These are phyloP conservation scores for Ormyrus thymus DNA, from an alignment of 2,888 invertebrate genomes.

Conservation along the genomic window DNA sequence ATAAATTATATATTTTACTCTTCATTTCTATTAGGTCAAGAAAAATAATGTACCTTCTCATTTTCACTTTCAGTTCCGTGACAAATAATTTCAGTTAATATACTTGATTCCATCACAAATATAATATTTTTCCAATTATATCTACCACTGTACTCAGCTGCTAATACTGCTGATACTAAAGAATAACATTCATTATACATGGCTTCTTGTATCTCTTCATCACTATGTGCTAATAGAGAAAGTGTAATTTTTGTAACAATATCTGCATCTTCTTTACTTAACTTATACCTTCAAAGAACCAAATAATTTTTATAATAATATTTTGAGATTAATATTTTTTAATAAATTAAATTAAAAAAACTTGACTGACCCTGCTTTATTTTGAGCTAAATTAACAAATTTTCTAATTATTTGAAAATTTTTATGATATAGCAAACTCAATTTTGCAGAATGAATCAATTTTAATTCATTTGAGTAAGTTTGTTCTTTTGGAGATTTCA, in stretches of 20 bases:
- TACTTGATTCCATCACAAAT: constrained; percentile 78
- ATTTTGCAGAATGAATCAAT: constrained; percentile 77
- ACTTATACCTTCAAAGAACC: constrained; percentile 57
- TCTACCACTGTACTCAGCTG: constrained; percentile 73
- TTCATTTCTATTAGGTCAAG: constrained; percentile 74
- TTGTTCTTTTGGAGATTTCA: constrained; percentile 63
- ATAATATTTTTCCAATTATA: constrained; percentile 76
- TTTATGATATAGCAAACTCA: constrained; percentile 79
- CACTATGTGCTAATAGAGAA: constrained; percentile 78
- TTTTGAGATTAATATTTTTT: constrained; percentile 18
- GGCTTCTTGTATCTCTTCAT: constrained; percentile 76
- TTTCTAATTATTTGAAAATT: constrained; percentile 77
- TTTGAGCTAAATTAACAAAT: constrained; percentile 74
- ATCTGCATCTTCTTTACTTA: constrained; percentile 62
- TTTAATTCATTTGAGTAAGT: constrained; percentile 72
- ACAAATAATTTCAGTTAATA: constrained; percentile 81
- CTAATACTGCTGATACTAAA: constrained; percentile 77
- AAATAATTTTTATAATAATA: constrained; percentile 24
- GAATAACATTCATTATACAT: constrained; percentile 78
- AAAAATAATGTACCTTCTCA: constrained; percentile 60
- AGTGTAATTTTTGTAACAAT: constrained; percentile 73
- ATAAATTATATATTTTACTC: constrained; percentile 11
- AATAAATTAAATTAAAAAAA: constrained; percentile 2
- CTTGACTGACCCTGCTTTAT: constrained; percentile 62
- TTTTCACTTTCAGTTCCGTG: constrained; percentile 78